Evolutionary conservation across 2,797 vertebrate genomes (phyloP).

Genomic region (Gymnothorax javanicus): DNA sequence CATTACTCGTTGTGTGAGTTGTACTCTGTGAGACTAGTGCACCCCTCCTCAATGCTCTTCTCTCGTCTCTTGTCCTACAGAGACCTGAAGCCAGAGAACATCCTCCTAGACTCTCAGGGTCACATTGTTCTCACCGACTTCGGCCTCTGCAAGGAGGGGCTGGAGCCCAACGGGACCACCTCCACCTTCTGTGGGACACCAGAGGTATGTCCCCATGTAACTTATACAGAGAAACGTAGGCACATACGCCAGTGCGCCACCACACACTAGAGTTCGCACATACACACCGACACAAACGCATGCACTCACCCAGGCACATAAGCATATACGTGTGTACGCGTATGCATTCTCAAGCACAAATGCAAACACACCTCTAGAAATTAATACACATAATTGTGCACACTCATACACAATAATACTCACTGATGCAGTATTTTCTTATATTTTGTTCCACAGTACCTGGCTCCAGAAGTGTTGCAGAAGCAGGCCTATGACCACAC

Average conservation of each 20-base stretch:
- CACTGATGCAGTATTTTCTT: neutral
- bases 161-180: slow-evolving; percentile 82
- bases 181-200: slow-evolving; percentile 95
- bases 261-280: neutral
- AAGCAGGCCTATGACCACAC: slow-evolving; percentile 70
- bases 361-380: neutral
- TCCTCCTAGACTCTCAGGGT: slow-evolving; percentile 82
- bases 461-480: slow-evolving; percentile 76
- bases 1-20: neutral
- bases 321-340: neutral
- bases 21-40: neutral
- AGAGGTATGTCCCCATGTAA: slow-evolving; percentile 52
- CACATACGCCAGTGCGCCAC: neutral
- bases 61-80: slow-evolving; percentile 51
- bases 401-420: neutral
- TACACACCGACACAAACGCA: neutral
- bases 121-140: slow-evolving; percentile 86
- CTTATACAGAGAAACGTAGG: neutral
- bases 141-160: slow-evolving; percentile 87
- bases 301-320: neutral
- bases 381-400: neutral
- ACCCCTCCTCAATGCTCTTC: neutral
- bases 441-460: slow-evolving; percentile 54
- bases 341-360: neutral
- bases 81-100: slow-evolving; percentile 85